Evolutionary conservation across 2,888 invertebrate genomes (phyloP).

Genomic region (Apeira syringaria): DNA sequence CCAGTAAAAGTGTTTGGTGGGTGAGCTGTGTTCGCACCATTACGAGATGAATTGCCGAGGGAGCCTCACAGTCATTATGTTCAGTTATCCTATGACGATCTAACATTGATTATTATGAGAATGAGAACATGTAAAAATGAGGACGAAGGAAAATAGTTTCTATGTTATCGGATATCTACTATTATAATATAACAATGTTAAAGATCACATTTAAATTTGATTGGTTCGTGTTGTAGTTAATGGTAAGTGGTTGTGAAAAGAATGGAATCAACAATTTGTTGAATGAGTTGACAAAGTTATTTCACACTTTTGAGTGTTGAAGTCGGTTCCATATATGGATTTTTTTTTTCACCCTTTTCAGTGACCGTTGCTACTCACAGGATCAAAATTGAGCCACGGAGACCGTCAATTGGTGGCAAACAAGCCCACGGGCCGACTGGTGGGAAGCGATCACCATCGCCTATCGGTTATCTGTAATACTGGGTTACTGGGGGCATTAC

Average conservation of each 20-base stretch:
- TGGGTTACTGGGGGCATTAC: too few species aligned
- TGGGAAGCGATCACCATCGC: too few species aligned
- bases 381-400: too few species aligned
- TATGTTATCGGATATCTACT: slow-evolving; percentile 41
- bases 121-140: slow-evolving; percentile 46
- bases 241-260: slow-evolving; percentile 1
- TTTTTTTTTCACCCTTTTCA: too few species aligned
- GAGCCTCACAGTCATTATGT: slow-evolving; percentile 55
- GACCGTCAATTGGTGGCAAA: too few species aligned
- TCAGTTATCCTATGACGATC: slow-evolving; percentile 62
- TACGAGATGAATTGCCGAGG: slow-evolving; percentile 42
- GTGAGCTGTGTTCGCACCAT: slow-evolving; percentile 61
- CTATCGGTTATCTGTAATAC: too few species aligned
- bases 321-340: too few species aligned
- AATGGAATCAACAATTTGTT: background rate
- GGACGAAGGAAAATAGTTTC: slow-evolving; percentile 45
- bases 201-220: slow-evolving; percentile 13
- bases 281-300: too few species aligned
- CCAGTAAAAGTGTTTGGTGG: slow-evolving; percentile 64
- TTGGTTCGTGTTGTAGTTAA: slow-evolving; percentile 1
- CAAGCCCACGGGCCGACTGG: too few species aligned
- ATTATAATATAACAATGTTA: slow-evolving; percentile 28
- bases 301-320: too few species aligned
- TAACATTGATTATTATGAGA: slow-evolving; percentile 65
- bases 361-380: too few species aligned